Evolutionary conservation across 2,797 vertebrate genomes (phyloP), one percentile per base, ranked within the genome.

Genomic region (Xerus rutilus): DNA sequence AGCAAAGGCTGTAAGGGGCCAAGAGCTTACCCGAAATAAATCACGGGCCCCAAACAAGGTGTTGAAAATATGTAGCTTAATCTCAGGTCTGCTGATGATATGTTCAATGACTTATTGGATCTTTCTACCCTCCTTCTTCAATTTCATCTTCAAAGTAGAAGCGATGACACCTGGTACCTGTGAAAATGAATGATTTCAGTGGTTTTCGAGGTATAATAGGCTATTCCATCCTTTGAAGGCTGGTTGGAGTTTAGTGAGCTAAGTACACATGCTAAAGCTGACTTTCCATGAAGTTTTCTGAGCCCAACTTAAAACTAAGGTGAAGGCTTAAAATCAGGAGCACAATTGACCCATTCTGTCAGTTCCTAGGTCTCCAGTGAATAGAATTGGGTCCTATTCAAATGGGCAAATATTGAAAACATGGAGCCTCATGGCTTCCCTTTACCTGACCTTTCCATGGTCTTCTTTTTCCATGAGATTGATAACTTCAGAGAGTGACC

Each of bases 1-100:
- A 94, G 45, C 52, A 78, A 83, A n/a, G 62, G 57, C 28, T 93
- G 64, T 17, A 91, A 92, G 85, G 94, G 62, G 93, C 96, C 81
- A 74, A 95, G 72, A 92, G 47, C 69, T n/a, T 89, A 78, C 94
- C 81, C 64, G 47, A 35, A 62, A 93, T 97, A 96, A 94, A 96
- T 96, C 95, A 94, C 32, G 65, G 73, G 35, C 62, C 62, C 83
- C 11, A 39, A 74, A 92, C 45, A 85, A 97, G 84, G 91, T 90
- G 96, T 64, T 81, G 57, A 96, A 92, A 96, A 74, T 64, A 52
- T 54, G 59, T 67, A 70, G 89, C 87, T 96, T 77, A 39, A 64
- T 78, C 93, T 90, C 43, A 13, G 47, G 69, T 77, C 82, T 45
- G 5, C 57, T 45, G 72, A 62, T 23, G 39, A 70, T 86, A 49